Base-by-base conservation (phyloP, 2,888 invertebrate species). In the Scaptomyza caliginosa region DNA sequence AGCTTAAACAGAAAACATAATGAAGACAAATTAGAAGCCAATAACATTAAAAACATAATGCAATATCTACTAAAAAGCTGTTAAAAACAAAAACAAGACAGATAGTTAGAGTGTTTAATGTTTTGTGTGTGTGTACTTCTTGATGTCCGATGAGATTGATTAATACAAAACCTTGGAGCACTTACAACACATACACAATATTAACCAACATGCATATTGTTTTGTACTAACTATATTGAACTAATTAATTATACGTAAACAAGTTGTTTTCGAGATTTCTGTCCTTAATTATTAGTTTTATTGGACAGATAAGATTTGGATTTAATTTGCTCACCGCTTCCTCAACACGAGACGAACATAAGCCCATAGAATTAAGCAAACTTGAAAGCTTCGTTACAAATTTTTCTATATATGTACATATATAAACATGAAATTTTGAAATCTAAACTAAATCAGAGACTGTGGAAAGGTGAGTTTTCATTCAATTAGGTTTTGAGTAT, bases 291-390 rank as follows among this genome's bases (percentile, higher is more conserved):
- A 13, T 13, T 11, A 16, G 13, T 21, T 16, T 28, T 24, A 3
- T 36, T n/a, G 6, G 10, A 2, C 3, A 16, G 38, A 17, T 7
- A 11, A 2, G 7, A 11, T n/a, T 45, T 23, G 11, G 10, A 30
- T 23, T 8, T 23, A 8, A 26, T 26, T 28, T 26, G 56, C 71
- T 71, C 67, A 71, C 63, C 57, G 62, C 40, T 13, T 36, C 57
- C 56, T 57, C 45, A 16, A 34, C 17, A 17, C 67, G 63, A n/a
- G 63, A 57, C 56, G 49, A 67, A 36, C 42, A 13, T 7, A 54
- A 17, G 36, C 71, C 71, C 63, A 71, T 62, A 32, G 10, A 21
- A 26, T 34, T 54, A 30, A 11, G 10, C 32, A 13, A 24, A 43
- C n/a, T 34, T 7, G 11, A 23, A 30, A n/a, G 19, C 10, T 28